Conservation (phyloP, 2,113 vertebrate genomes). For the Equus quagga region DNA sequence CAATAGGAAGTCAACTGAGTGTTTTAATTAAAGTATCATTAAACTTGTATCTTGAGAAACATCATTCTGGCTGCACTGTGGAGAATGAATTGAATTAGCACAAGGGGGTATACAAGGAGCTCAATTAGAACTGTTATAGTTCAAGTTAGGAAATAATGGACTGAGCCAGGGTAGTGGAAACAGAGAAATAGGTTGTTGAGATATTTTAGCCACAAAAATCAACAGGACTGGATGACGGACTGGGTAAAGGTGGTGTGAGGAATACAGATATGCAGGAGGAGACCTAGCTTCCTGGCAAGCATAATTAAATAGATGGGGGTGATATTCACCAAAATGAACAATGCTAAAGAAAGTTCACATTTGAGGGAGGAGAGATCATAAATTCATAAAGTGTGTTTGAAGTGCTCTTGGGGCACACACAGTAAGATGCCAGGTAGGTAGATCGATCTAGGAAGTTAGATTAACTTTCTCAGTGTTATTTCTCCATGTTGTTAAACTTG, state of each 20-base stretch:
- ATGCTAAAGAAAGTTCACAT: not conserved
- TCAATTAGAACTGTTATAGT: not conserved
- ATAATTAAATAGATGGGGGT: not conserved
- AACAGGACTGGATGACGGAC: not conserved
- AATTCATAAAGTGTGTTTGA: not conserved
- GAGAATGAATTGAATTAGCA: not conserved
- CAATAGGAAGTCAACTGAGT: not conserved
- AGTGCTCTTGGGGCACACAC: not conserved
- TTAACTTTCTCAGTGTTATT: too few relatives aligned
- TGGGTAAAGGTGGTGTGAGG: not conserved
- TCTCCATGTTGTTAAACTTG: not conserved
- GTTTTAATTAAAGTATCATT: not conserved
- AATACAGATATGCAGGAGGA: not conserved
- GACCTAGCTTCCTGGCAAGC: not conserved
- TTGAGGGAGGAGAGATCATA: not conserved
- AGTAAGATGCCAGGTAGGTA: not conserved
- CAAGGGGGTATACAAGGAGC: not conserved
- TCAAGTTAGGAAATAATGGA: not conserved
- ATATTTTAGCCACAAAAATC: not conserved
- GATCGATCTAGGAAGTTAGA: not conserved
- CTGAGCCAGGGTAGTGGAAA: not conserved
- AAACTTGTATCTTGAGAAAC: not conserved
- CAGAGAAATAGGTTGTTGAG: not conserved
- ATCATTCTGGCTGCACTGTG: not conserved
- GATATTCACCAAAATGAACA: not conserved